Evolutionary conservation across 2,888 invertebrate species (phyloP).

Genomic region (Mimachlamys varia): DNA sequence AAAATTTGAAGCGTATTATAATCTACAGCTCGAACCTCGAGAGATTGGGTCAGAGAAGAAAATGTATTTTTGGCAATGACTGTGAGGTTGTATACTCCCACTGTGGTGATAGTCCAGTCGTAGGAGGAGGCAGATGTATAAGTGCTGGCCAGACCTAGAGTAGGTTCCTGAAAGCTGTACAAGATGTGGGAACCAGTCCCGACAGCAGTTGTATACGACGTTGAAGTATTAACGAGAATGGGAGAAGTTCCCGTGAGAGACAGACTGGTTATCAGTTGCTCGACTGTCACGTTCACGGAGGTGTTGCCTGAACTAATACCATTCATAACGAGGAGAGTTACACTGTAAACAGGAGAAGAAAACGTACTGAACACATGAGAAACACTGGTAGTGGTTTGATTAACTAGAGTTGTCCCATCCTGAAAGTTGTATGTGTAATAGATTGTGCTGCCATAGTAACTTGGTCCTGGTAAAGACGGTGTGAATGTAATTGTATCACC

Average conservation of each 20-base stretch:
- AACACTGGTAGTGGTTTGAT: slow-evolving; percentile 40
- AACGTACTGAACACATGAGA: slow-evolving; percentile 49
- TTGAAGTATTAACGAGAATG: slow-evolving; percentile 41
- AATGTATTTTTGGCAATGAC: slow-evolving; percentile 57
- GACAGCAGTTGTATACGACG: slow-evolving; percentile 51
- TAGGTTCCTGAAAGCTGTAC: slow-evolving; percentile 51
- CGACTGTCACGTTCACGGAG: slow-evolving; percentile 50
- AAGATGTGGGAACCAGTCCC: slow-evolving; percentile 53
- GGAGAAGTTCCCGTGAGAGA: slow-evolving; percentile 51
- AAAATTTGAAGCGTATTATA: slow-evolving; percentile 48
- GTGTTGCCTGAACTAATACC: slow-evolving; percentile 50
- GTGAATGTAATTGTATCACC: slow-evolving; percentile 40
- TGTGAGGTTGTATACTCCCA: slow-evolving; percentile 55
- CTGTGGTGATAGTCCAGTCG: slow-evolving; percentile 43
- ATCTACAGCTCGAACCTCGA: slow-evolving; percentile 54
- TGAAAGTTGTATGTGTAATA: slow-evolving; percentile 55
- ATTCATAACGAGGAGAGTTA: slow-evolving; percentile 55
- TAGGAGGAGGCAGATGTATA: slow-evolving; percentile 42
- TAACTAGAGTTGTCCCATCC: slow-evolving; percentile 49
- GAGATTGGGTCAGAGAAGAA: slow-evolving; percentile 38
- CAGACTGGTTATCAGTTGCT: slow-evolving; percentile 54
- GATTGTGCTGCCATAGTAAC: slow-evolving; percentile 53
- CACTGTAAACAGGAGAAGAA: slow-evolving; percentile 52
- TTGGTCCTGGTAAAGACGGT: slow-evolving; percentile 48
- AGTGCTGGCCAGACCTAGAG: slow-evolving; percentile 51